Evolutionary conservation across 2,888 invertebrate genomes (phyloP), one percentile per base, ranked within the genome.

Genomic region (Calephelis perditalis): DNA sequence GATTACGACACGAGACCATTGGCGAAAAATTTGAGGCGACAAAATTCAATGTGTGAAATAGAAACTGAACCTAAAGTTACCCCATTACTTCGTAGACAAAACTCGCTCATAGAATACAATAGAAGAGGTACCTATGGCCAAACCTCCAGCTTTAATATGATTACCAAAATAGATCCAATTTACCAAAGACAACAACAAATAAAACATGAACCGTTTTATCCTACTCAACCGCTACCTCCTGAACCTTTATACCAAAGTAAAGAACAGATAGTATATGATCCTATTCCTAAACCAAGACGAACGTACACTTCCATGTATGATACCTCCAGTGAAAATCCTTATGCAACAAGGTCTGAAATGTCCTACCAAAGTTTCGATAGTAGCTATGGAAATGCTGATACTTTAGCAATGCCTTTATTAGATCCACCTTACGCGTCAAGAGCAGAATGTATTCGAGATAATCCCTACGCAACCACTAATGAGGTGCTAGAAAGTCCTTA

Each of bases 21-120:
- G 8, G 72, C 81, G 58, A 87, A 84, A 68, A 82, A 72, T 65
- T 69, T 90, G 2, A 76, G 87, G 69, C 73, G 91, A 67, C 91
- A 91, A 61, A 91, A 90, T 68, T 91, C 91, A 36, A 85, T 91
- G 87, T 89, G 89, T 63, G 91, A 91, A 74, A 89, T 91, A 64
- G 91, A 91, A 80, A 91, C 89, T 15, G 91, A 91, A 81, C 89
- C 90, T n/a, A 91, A 91, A 86, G 86, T 89, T 79, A 89, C 88
- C 80, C 91, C 91, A 7, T 70, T 90, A 72, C 77, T 91, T 65
- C 87, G 91, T 71, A 87, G 91, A 79, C 91, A 91, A 68, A 91
- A 91, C 73, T 91, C 91, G 65, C 84, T 91, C 11, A 91, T 91
- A 70, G 91, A 91, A 67, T 90, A 91, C 73, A 90, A 88, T 66